Percentiles rank a stretch among this genome's conserved stretches.
phyloP scores from a whole-genome alignment of 1,140 invertebrate species.

The Penaeus vannamei region DNA sequence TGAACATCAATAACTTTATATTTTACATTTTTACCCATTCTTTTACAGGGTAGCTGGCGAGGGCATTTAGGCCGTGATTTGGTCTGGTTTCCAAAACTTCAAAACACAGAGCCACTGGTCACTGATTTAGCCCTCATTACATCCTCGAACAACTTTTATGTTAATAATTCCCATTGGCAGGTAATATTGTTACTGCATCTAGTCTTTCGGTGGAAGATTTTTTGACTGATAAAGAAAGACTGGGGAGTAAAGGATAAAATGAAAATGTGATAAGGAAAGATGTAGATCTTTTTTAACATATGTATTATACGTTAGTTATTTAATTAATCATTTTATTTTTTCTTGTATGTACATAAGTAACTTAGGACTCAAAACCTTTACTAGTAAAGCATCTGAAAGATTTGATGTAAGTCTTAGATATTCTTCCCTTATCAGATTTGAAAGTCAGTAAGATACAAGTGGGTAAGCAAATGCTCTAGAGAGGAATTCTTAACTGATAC shows the following conservation, averaged over 20 bases:
- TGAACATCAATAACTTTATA: no score
- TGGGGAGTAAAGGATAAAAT: background rate
- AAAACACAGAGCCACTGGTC: conserved; percentile 64
- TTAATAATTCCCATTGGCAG: conserved; percentile 72
- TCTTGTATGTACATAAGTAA: no score
- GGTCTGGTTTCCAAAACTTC: conserved; percentile 69
- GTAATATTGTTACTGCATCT: conserved; percentile 24
- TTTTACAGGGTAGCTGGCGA: conserved; percentile 72
- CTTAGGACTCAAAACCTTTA: no score
- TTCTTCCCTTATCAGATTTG: background rate
- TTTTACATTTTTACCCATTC: conserved; percentile 71
- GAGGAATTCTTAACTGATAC: background rate
- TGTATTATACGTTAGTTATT: background rate
- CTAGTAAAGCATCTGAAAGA: background rate
- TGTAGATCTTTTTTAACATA: no score
- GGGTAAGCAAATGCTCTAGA: background rate
- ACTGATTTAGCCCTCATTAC: conserved; percentile 72
- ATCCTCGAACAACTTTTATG: conserved; percentile 72
- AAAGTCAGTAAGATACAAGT: no score
- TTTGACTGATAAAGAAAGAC: background rate
- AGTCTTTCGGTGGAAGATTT: background rate
- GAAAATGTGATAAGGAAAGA: no score
- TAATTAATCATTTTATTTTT: background rate
- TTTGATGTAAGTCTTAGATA: no score
- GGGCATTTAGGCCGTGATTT: conserved; percentile 71